Base-by-base conservation (phyloP, 2,113 vertebrate genomes). In the Rhabdornis inornatus region DNA sequence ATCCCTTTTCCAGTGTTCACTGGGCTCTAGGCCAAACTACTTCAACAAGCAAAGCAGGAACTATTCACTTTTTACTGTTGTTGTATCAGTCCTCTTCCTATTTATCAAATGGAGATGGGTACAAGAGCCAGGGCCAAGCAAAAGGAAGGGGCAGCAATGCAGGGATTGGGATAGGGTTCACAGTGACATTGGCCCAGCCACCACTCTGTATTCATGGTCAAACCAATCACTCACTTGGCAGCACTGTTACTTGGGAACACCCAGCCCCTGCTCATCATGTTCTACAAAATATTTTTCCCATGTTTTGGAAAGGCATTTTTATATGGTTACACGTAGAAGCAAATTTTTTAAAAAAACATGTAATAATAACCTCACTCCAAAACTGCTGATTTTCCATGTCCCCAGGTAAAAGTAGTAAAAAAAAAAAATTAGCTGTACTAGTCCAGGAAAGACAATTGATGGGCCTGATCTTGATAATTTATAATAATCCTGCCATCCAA, bases 1-100 rank as follows among this genome's bases (percentile, higher is more conserved):
- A 31, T 24, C 86, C 49, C 55, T 85, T 77, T 76, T 72, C 61
- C 90, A 90, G 70, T 6, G 18, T 45, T 72, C 52, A 15, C 14
- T 69, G 45, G 85, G 94, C 94, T 95, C 63, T 86, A 35, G 55
- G 90, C 82, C 94, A 90, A 91, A 77, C 49, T 60, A 22, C 66
- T 61, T 45, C 79, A 86, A 59, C 66, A 82, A 69, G 59, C 37
- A 57, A 68, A 90, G 75, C 50, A 86, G 66, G 65, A 92, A 80
- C 59, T 33, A 45, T 17, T 57, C 70, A 49, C 16, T 88, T 88
- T 49, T 72, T 72, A 35, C 9, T 85, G 35, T 5, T 60, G n/a
- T 50, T 80, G 33, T n/a, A 15, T 65, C 59, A 65, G 25, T 65
- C 24, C 69, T 75, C 21, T 40, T 79, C 55, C 68, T 70, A 5